Base-by-base conservation (phyloP, 2,888 invertebrate species). In the Callimorpha dominula region DNA sequence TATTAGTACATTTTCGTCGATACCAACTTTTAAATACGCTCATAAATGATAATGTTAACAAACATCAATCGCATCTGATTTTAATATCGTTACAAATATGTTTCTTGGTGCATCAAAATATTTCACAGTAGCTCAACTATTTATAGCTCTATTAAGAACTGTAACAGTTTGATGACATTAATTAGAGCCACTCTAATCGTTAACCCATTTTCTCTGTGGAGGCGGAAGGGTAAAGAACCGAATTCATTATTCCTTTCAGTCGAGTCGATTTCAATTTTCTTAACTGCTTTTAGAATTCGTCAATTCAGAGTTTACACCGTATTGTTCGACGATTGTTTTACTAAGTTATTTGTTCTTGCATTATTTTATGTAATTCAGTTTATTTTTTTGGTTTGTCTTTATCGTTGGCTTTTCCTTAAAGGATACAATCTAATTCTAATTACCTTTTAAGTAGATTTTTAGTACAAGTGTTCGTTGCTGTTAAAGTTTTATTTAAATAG, bases 121-220 rank as follows among this genome's bases (percentile, higher is more conserved):
- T 83, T 87, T 87, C 82, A 86, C 78, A 80, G 78, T 86, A 88
- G 88, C 85, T 86, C 83, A 76, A 86, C 89, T 90, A 90, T 91
- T 90, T 88, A 90, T 90, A 89, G 83, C 81, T 74, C 73, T 78
- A 83, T 85, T 85, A 85, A 84, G 83, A 80, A 80, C 79, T 81
- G 79, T 78, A 76, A 77, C 84, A 85, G 85, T 86, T 85, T 88
- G 86, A 87, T 87, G 88, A 86, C 87, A 90, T 91, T 90, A 91
- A 91, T 93, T 91, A 90, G 88, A 87, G 80, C 85, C 87, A 86
- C 90, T 90, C 86, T 88, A 89, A 91, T 92, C 91, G 91, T 93
- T 93, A 93, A 93, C 92, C 93, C 85, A 92, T 92, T 94, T 92
- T 80, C 77, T 42, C 71, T 73, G 65, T 11, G 57, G 54, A 75